Base-by-base conservation (phyloP, 2,888 invertebrate species). In the Acrobasis suavella region DNA sequence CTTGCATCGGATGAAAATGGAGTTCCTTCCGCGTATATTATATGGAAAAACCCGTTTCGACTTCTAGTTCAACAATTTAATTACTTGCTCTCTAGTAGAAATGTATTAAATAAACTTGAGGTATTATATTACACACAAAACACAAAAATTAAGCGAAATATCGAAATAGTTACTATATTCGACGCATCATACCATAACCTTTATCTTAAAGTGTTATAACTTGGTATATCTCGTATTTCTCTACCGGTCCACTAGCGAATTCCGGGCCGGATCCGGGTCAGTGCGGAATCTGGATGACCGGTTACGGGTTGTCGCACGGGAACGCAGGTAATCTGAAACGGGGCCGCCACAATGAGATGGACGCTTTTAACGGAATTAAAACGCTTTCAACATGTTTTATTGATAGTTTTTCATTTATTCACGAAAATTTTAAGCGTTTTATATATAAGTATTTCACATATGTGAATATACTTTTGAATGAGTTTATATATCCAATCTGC, bases 301-400 rank as follows among this genome's bases (percentile, higher is more conserved):
- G 50, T 15, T 59, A 14, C 32, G 50, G 60, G 37, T 32, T 46
- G 52, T 52, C 52, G 22, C 61, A 38, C 56, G 60, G 58, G 70
- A 72, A 68, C 73, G 70, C 75, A 74, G 76, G 81, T 79, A 84
- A 81, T 82, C 80, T 79, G 81, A 83, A 87, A 81, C 80, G 80
- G 76, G 69, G 74, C 72, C 59, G 81, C 87, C 86, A 82, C 89
- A 89, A 87, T 86, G 87, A 85, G 85, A 85, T 83, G 81, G 80
- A 82, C 80, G 90, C 91, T 91, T 91, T 91, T 90, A 91, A 83
- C 74, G 80, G 78, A 87, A 91, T 91, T 89, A 90, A 89, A 91
- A 80, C 78, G 80, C 78, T 72, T 67, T 80, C 77, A 76, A 56
- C 73, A 81, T 83, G 83, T 86, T 87, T 87, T 81, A 86, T 86